Evolutionary conservation across 2,113 vertebrate species (phyloP), one percentile per base, ranked within the genome.

Genomic region (Pavo muticus): DNA sequence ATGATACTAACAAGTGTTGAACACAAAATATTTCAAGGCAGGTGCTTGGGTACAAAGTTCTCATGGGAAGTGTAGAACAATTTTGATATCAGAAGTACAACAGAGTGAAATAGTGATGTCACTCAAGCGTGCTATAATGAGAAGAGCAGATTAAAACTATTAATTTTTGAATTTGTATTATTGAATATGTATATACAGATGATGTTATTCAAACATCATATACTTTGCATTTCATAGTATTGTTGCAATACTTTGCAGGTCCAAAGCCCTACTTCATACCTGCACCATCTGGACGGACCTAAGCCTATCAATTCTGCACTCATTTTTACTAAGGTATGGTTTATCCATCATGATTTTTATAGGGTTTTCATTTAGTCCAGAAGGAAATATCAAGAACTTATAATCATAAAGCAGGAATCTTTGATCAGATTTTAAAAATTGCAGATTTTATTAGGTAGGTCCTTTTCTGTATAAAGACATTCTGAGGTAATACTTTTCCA

Each of bases 311-410:
- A 92, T 92, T 97, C 97, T 37, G 96, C 98, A 77, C 99, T 99
- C 64, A 47, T 97, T 47, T 99, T 99, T 87, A 99, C 99, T 60
- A 99, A 99, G 98, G 99, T 99, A 92, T 93, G 90, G 65, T 96
- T 95, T 95, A 95, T 94, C 74, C 48, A 6, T 84, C 19, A 9
- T 47, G 29, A 70, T 65, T 87, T 84, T 93, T 72, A 9, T 93
- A 87, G 73, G 16, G 21, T 40, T n/a, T 8, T 74, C 67, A 56
- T 50, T 6, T 2, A 63, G 40, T 84, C 44, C 70, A 40, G 56
- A 72, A 70, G 57, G 42, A 92, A 80, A 77, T 69, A 79, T 25
- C 14, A 57, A 45, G 61, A 56, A 56, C 2, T 15, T 24, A 17
- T 10, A 72, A 40, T 68, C 27, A 21, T 78, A 88, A 64, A 67